Conservation (phyloP, 1,140 invertebrate species). For the Oedothorax gibbosus region DNA sequence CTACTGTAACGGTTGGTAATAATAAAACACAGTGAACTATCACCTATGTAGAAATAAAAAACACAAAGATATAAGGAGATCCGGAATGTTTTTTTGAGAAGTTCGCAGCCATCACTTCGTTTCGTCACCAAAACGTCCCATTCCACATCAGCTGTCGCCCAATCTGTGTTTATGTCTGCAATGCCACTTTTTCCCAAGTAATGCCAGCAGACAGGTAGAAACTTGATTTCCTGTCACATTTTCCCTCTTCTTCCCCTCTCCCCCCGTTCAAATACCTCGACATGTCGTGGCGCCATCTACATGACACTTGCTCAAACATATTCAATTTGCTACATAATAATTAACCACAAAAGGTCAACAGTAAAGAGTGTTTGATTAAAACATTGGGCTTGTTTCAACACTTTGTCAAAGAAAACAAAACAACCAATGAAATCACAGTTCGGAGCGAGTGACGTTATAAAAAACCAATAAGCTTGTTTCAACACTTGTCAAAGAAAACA, state of each 20-base stretch:
- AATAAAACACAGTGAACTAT: not conserved
- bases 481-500: too few relatives aligned
- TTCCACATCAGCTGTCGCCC: not conserved
- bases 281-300: slow-evolving; percentile 15
- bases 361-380: too few relatives aligned
- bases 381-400: too few relatives aligned
- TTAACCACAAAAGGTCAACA: too few relatives aligned
- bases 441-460: too few relatives aligned
- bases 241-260: slow-evolving; percentile 25
- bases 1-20: not conserved
- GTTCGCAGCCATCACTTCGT: not conserved
- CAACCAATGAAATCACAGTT: too few relatives aligned
- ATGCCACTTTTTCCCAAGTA: not conserved
- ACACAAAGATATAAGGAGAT: not conserved
- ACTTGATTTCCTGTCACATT: slow-evolving; percentile 30
- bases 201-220: slow-evolving; percentile 30
- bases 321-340: too few relatives aligned
- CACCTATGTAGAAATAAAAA: slow-evolving; percentile 8
- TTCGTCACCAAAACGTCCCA: not conserved
- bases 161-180: not conserved
- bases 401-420: too few relatives aligned
- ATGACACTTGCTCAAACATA: not conserved
- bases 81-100: not conserved
- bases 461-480: too few relatives aligned
- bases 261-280: too few relatives aligned